Conservation (phyloP, 64 coral and sea anemone genomes). For the Astreopora myriophthalma region DNA sequence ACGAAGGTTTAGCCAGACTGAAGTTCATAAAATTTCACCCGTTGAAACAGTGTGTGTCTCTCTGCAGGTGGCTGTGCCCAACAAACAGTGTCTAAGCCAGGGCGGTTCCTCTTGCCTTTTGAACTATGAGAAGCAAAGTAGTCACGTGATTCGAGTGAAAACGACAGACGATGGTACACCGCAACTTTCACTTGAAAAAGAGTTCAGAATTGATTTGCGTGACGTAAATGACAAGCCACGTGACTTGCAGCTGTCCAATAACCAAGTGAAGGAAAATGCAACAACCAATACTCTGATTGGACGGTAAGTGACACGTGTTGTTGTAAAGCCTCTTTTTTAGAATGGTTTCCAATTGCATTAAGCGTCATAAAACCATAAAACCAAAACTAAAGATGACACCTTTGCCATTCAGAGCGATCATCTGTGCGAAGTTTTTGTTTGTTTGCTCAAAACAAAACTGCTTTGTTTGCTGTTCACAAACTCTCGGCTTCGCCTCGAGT, state of each 20-base stretch:
- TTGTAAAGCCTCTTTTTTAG: background rate
- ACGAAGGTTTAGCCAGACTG: too few relatives aligned
- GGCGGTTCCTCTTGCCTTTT: conserved; percentile 61
- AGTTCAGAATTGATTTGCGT: conserved; percentile 49
- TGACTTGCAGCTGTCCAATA: conserved; percentile 71
- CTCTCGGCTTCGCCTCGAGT: too few relatives aligned
- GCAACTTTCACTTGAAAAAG: conserved; percentile 5
- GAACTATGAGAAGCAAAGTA: conserved; percentile 65
- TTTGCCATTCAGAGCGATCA: too few relatives aligned
- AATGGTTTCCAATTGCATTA: background rate
- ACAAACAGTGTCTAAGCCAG: conserved; percentile 56
- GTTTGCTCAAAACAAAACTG: too few relatives aligned
- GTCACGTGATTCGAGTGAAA: conserved; percentile 55
- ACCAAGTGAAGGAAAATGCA: conserved; percentile 66
- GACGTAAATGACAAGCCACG: conserved; percentile 83
- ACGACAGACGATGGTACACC: conserved; percentile 66
- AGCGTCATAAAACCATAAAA: background rate
- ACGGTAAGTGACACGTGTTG: conserved; percentile 29
- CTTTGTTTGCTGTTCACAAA: too few relatives aligned
- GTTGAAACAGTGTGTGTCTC: background rate
- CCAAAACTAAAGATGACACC: too few relatives aligned
- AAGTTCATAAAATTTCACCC: too few relatives aligned
- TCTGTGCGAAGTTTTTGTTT: too few relatives aligned
- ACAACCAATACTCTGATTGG: conserved; percentile 61
- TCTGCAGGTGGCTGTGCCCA: conserved; percentile 54